Percentiles rank a stretch among this genome's conserved stretches.
phyloP scores from a whole-genome alignment of 2,113 vertebrate genomes.

The Plectropomus leopardus region DNA sequence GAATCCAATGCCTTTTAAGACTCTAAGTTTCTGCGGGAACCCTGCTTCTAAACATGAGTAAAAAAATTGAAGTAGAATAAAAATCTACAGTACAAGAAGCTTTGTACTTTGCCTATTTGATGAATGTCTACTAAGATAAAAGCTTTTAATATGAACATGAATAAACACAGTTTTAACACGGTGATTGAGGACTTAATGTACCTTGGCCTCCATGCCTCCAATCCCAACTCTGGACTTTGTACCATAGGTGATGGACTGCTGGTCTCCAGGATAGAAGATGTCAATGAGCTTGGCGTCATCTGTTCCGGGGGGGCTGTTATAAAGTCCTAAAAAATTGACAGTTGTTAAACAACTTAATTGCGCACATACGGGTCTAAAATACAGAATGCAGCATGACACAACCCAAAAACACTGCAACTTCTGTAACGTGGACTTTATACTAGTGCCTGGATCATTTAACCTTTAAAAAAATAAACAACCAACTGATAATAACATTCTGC shows the following conservation, averaged over 20 bases:
- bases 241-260: conserved; percentile 97
- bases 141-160: background rate
- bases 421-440: background rate
- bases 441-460: background rate
- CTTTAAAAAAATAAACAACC: background rate
- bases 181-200: conserved; percentile 52
- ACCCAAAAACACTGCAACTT: background rate
- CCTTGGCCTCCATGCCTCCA: conserved; percentile 99
- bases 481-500: background rate
- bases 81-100: background rate
- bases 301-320: conserved; percentile 95
- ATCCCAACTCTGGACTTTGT: conserved; percentile 97
- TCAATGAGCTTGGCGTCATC: conserved; percentile 97
- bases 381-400: background rate
- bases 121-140: background rate
- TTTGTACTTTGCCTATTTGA: background rate
- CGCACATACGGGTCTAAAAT: background rate
- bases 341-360: background rate
- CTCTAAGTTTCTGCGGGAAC: too few species aligned
- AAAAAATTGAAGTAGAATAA: background rate
- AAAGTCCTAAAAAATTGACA: conserved; percentile 88
- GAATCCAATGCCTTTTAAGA: too few species aligned
- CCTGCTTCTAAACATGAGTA: background rate
- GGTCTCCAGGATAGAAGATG: conserved; percentile 97
- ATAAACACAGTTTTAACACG: background rate